Conservation (phyloP, 2,113 vertebrate genomes). For the Mormyrus lacerda region DNA sequence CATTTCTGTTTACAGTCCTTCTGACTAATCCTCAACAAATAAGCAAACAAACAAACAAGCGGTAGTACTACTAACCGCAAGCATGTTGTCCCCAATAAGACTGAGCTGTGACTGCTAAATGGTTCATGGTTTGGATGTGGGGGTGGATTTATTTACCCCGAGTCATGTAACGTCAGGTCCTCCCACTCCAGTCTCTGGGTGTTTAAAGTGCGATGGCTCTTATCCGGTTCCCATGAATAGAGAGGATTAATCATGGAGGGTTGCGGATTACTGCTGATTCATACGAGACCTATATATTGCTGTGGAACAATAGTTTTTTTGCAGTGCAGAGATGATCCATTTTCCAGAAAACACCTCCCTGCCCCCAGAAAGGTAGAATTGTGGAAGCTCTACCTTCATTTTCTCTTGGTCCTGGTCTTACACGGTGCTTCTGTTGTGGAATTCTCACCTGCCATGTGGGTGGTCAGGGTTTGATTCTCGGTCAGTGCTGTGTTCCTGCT, state of each 20-base stretch:
- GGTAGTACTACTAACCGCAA: background rate
- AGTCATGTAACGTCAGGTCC: background rate
- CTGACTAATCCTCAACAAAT: background rate
- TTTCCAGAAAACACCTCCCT: background rate
- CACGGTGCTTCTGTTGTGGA: background rate
- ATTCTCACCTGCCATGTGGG: background rate
- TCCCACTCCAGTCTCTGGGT: background rate
- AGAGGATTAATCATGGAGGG: constrained; percentile 38
- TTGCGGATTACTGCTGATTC: constrained; percentile 28
- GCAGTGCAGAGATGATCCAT: background rate
- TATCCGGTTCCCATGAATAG: constrained; percentile 35
- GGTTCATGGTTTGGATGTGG: background rate
- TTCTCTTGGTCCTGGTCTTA: background rate
- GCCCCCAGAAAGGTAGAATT: background rate
- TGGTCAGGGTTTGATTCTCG: background rate
- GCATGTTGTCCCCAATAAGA: background rate
- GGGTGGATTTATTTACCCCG: background rate
- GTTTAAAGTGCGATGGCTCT: constrained; percentile 24
- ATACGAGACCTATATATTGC: constrained; percentile 24
- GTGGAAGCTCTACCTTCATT: background rate
- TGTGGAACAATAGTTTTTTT: constrained; percentile 12
- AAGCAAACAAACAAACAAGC: background rate
- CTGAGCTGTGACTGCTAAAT: background rate
- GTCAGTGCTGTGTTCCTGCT: background rate
- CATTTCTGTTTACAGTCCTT: background rate